These are phyloP conservation scores for Nemopilema nomurai DNA, from an alignment of 30 jellyfish, hydroid and myxozoan genomes.

Conservation along the genomic window DNA sequence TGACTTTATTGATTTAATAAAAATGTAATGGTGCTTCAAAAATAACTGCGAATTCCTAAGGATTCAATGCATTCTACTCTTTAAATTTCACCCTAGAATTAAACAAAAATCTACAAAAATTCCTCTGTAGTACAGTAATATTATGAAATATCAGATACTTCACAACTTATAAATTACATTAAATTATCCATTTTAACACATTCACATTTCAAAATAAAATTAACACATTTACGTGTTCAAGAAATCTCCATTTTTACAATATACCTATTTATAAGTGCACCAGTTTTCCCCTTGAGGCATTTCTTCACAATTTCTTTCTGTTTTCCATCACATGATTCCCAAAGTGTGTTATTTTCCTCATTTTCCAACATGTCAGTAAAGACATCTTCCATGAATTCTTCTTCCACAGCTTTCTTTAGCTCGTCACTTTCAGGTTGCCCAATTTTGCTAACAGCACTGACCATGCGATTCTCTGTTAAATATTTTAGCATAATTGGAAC, in stretches of 20 bases:
- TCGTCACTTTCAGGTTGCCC: conserved; percentile 79
- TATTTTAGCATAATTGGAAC: conserved; percentile 44
- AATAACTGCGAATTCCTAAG: too few species aligned
- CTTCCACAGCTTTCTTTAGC: conserved; percentile 44
- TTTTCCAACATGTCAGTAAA: conserved; percentile 52
- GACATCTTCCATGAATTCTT: conserved; percentile 75
- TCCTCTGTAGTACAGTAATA: too few species aligned
- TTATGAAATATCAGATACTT: not conserved
- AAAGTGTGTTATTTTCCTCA: conserved; percentile 56
- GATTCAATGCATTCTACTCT: too few species aligned
- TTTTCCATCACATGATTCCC: conserved; percentile 66
- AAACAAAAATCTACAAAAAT: too few species aligned
- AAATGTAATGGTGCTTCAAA: too few species aligned
- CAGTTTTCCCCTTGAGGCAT: conserved; percentile 72
- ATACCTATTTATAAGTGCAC: conserved; percentile 59
- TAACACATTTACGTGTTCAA: not conserved
- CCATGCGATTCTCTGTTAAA: conserved; percentile 67
- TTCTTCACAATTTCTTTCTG: conserved; percentile 57
- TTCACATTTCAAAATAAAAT: not conserved
- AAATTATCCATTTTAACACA: not conserved
- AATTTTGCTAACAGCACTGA: conserved; percentile 74
- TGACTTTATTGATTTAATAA: too few species aligned
- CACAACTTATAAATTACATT: not conserved
- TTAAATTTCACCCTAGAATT: too few species aligned
- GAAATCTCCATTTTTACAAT: conserved; percentile 25